Evolutionary conservation across 2,888 invertebrate species (phyloP).

Genomic region (Lydus trimaculatus): DNA sequence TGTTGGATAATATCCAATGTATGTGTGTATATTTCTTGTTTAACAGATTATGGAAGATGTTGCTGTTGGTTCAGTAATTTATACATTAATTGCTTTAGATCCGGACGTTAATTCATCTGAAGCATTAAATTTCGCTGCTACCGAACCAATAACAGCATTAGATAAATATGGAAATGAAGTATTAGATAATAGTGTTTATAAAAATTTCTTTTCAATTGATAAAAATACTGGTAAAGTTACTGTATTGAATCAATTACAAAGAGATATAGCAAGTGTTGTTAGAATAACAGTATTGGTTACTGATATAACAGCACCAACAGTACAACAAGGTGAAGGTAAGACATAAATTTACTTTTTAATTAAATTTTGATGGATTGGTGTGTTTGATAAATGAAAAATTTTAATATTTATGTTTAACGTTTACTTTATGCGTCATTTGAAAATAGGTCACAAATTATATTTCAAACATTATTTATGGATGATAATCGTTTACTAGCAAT

Average conservation of each 20-base stretch:
- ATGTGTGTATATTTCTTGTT: neutral
- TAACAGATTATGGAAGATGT: conserved; percentile 78
- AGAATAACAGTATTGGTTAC: conserved; percentile 81
- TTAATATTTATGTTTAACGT: too few species aligned
- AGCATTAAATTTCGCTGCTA: conserved; percentile 71
- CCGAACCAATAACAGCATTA: conserved; percentile 77
- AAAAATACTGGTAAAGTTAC: conserved; percentile 69
- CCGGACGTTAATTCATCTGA: conserved; percentile 78
- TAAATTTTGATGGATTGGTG: too few species aligned
- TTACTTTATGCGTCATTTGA: too few species aligned
- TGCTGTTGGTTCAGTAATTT: conserved; percentile 72
- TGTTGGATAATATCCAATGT: neutral
- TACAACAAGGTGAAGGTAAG: conserved; percentile 80
- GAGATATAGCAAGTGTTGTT: conserved; percentile 76
- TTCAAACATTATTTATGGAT: too few species aligned
- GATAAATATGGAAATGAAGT: conserved; percentile 84
- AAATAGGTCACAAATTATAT: too few species aligned
- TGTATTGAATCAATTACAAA: conserved; percentile 69
- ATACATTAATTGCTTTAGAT: conserved; percentile 77
- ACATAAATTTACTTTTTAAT: neutral
- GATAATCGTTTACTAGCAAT: too few species aligned
- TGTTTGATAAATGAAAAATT: too few species aligned
- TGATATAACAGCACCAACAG: conserved; percentile 79
- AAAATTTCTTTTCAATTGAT: conserved; percentile 73
- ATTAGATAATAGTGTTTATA: conserved; percentile 59